A percentile compares a stretch with the other conserved stretches of the same genome.
phyloP scores from a whole-genome alignment of 2,797 vertebrate species.

The Holocentrus rufus region DNA sequence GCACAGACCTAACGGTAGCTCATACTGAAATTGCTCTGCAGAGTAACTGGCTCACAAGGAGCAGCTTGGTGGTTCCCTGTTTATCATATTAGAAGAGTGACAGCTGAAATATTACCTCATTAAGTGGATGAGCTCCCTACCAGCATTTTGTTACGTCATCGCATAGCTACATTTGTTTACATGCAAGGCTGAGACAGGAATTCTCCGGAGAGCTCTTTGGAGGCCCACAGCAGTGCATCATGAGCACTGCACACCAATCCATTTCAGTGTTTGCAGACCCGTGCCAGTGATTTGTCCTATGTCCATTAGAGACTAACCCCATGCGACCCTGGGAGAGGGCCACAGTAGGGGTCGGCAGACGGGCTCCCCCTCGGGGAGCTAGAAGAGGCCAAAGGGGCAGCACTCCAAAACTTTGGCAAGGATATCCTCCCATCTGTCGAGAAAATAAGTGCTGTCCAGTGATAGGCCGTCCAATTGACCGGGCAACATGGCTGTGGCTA shows the following conservation, averaged over 20 bases:
- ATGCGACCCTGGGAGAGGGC: constrained; percentile 61
- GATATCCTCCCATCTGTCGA: constrained; percentile 79
- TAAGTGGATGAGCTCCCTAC: constrained; percentile 28
- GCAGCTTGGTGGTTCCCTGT: constrained; percentile 7
- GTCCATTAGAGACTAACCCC: constrained; percentile 68
- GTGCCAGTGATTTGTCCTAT: constrained; percentile 58
- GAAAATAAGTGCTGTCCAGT: constrained; percentile 65
- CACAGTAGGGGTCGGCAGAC: constrained; percentile 73
- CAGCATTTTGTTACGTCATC: constrained; percentile 23
- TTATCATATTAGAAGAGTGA: constrained; percentile 29
- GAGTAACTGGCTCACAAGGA: constrained; percentile 7
- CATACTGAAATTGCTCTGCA: constrained; percentile 5
- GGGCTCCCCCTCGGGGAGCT: constrained; percentile 70
- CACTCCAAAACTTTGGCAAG: constrained; percentile 75
- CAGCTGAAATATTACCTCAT: constrained; percentile 29
- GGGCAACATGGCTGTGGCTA: constrained; percentile 40
- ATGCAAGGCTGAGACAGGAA: constrained; percentile 12
- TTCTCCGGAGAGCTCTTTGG: constrained; percentile 5
- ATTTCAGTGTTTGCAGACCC: constrained; percentile 20
- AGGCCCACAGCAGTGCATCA: not conserved
- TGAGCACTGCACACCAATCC: constrained; percentile 10
- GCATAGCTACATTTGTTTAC: constrained; percentile 20
- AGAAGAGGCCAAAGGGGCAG: constrained; percentile 65
- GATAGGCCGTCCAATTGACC: constrained; percentile 68
- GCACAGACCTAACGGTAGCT: not conserved